Percentiles rank a stretch among this genome's conserved stretches.
phyloP scores from a whole-genome alignment of 1,140 invertebrate genomes.

The Meloidogyne exigua region DNA sequence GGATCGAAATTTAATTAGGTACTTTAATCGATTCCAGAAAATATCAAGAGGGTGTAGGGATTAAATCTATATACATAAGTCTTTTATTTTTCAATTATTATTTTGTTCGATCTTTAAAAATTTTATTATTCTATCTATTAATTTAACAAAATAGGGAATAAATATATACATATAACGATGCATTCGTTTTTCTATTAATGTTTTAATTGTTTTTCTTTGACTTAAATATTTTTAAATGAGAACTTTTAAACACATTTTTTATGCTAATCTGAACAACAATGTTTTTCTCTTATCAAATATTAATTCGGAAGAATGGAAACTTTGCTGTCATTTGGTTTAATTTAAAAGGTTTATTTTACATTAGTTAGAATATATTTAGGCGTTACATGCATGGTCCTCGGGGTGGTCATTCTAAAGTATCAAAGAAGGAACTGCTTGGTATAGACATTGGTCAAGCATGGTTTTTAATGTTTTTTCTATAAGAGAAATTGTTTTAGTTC shows the following conservation, averaged over 20 bases:
- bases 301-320: slow-evolving; percentile 11
- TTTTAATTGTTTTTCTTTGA: too few relatives aligned
- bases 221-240: too few relatives aligned
- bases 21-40: too few relatives aligned
- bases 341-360: neutral
- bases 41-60: too few relatives aligned
- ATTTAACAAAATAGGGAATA: too few relatives aligned
- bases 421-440: slow-evolving; percentile 14
- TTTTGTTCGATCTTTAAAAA: too few relatives aligned
- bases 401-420: neutral
- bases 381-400: slow-evolving; percentile 17
- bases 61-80: too few relatives aligned
- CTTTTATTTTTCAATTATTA: too few relatives aligned
- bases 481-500: neutral
- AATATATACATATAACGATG: too few relatives aligned
- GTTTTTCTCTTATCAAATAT: slow-evolving; percentile 69
- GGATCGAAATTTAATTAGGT: neutral
- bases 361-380: neutral
- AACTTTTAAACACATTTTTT: neutral
- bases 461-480: neutral
- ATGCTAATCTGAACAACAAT: slow-evolving; percentile 74
- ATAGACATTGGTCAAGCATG: slow-evolving; percentile 17
- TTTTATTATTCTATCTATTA: too few relatives aligned
- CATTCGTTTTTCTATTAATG: too few relatives aligned
- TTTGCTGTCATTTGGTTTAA: slow-evolving; percentile 18